phyloP scores from a whole-genome alignment of 2,113 vertebrate genomes.

The Tachuris rubrigastra region DNA sequence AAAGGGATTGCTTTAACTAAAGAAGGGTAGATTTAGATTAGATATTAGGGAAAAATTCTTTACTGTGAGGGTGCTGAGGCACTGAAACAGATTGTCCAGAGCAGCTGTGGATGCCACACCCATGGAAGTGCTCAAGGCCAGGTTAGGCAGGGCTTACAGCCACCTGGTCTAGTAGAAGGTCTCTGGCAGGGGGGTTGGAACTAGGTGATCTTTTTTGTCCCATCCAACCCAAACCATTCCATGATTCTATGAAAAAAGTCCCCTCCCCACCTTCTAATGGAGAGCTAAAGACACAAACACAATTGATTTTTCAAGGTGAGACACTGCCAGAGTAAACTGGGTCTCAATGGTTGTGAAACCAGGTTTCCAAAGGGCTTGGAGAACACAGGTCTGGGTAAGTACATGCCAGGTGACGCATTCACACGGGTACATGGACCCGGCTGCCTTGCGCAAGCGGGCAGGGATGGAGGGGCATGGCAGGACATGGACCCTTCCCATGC shows the following conservation, averaged over 20 bases:
- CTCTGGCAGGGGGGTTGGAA: background rate
- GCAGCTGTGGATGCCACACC: background rate
- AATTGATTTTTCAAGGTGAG: constrained; percentile 44
- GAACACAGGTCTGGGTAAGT: background rate
- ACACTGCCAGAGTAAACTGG: constrained; percentile 38
- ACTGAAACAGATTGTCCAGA: background rate
- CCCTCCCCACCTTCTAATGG: background rate
- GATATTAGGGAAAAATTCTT: background rate
- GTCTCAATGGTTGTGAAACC: background rate
- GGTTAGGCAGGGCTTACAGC: background rate
- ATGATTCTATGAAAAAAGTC: background rate
- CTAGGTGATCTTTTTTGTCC: too few species aligned
- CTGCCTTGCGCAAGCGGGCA: background rate
- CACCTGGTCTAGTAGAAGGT: background rate
- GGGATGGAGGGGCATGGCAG: accelerated
- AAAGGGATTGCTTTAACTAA: background rate
- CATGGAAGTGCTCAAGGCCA: background rate
- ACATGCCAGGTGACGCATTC: background rate
- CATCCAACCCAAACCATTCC: background rate
- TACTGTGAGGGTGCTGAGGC: background rate
- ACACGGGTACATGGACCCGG: background rate
- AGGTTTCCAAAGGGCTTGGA: background rate
- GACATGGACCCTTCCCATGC: accelerated
- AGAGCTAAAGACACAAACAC: background rate
- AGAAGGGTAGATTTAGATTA: background rate